phyloP scores from a whole-genome alignment of 2,113 vertebrate genomes.

The Todiramphus saurophagus region DNA sequence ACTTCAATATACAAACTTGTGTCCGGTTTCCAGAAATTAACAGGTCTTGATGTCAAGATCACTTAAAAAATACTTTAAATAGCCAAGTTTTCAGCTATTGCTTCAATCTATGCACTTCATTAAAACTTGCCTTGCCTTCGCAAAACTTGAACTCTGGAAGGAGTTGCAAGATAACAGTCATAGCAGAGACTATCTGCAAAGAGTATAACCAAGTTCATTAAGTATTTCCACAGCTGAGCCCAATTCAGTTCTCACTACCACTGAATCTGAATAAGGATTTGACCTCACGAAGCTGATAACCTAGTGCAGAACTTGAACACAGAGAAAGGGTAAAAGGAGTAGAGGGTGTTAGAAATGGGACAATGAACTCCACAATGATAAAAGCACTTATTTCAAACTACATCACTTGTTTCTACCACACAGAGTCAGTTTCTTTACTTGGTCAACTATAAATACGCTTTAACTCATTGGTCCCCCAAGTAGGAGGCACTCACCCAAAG shows the following conservation, averaged over 20 bases:
- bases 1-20: neutral
- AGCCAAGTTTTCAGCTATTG: neutral
- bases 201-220: neutral
- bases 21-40: neutral
- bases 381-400: neutral
- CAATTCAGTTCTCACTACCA: neutral
- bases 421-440: neutral
- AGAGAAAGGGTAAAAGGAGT: neutral
- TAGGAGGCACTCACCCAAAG: fast-evolving
- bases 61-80: neutral
- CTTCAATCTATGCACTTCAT: neutral
- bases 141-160: neutral
- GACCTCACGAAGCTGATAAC: neutral
- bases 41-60: neutral
- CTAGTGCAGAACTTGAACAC: neutral
- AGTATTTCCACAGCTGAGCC: neutral
- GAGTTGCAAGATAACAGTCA: neutral
- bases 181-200: neutral
- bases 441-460: neutral
- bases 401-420: neutral
- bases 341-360: neutral
- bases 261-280: neutral
- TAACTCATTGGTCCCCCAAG: neutral
- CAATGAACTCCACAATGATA: neutral
- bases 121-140: neutral